phyloP scores from a whole-genome alignment of 2,113 vertebrate species.

The Pseudorhombus dupliciocellatus region DNA sequence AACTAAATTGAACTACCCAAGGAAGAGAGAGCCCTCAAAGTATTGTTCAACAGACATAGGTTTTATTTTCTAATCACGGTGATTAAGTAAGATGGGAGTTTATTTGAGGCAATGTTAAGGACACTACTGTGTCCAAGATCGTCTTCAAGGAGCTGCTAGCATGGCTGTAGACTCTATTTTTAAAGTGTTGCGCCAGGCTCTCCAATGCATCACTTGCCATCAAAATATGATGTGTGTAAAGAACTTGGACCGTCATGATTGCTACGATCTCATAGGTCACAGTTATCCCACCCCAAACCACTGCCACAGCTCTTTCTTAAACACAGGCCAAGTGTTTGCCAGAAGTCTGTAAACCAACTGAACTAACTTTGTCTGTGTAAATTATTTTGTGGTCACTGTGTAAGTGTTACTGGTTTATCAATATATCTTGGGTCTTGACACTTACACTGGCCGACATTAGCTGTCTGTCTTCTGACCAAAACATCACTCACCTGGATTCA shows the following conservation, averaged over 20 bases:
- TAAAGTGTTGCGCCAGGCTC: too few relatives aligned
- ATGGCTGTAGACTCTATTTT: too few relatives aligned
- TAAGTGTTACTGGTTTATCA: background rate
- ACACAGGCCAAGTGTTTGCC: background rate
- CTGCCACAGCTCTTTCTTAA: background rate
- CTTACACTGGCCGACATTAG: background rate
- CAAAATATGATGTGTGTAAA: background rate
- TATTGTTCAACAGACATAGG: background rate
- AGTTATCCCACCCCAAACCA: too few relatives aligned
- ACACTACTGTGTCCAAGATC: too few relatives aligned
- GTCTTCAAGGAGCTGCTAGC: too few relatives aligned
- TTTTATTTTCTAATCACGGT: too few relatives aligned
- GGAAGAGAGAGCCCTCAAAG: background rate
- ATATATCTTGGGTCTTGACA: background rate
- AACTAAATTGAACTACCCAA: background rate
- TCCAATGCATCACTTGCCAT: background rate
- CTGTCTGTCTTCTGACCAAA: background rate
- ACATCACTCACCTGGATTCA: conserved; percentile 29
- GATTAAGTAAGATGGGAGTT: too few relatives aligned
- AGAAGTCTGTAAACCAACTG: background rate
- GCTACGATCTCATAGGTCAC: too few relatives aligned
- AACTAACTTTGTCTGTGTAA: background rate
- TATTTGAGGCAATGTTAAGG: too few relatives aligned
- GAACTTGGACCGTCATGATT: background rate
- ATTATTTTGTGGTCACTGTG: background rate